A percentile compares a stretch with the other conserved stretches of the same genome.
These are phyloP conservation scores for Drosophila arawakana DNA, from an alignment of 1,140 invertebrate genomes.

Conservation along the genomic window DNA sequence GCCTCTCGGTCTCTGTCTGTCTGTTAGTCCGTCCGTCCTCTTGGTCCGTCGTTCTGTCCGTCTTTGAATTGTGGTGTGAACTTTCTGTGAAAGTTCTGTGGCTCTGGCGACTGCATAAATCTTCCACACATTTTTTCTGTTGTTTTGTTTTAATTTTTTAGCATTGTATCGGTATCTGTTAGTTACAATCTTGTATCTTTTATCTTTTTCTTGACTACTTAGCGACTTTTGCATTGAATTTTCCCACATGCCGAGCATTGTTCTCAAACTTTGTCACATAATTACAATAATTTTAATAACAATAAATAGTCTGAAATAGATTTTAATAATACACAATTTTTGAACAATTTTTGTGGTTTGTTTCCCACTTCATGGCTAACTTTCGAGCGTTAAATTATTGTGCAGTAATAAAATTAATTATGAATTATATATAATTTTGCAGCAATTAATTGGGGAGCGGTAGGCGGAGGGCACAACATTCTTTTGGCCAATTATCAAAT, in stretches of 20 bases:
- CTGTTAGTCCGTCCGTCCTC: neutral
- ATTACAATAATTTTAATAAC: slow-evolving; percentile 46
- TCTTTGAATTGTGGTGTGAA: slow-evolving; percentile 51
- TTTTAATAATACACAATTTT: slow-evolving; percentile 39
- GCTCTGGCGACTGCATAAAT: slow-evolving; percentile 63
- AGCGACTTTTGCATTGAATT: slow-evolving; percentile 30
- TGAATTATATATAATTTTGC: slow-evolving; percentile 15
- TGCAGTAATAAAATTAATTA: slow-evolving; percentile 43
- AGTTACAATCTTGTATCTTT: slow-evolving; percentile 34
- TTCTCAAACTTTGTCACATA: slow-evolving; percentile 40
- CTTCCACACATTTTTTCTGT: slow-evolving; percentile 32
- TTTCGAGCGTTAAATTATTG: slow-evolving; percentile 31
- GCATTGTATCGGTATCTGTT: slow-evolving; percentile 26
- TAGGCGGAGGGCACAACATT: slow-evolving; percentile 15
- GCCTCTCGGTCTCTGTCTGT: slow-evolving; percentile 15
- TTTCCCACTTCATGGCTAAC: slow-evolving; percentile 8
- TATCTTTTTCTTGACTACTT: slow-evolving; percentile 55
- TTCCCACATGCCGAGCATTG: slow-evolving; percentile 69
- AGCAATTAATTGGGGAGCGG: neutral
- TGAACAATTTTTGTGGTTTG: neutral
- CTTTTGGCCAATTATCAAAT: slow-evolving; percentile 34
- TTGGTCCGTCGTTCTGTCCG: neutral
- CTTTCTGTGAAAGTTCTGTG: slow-evolving; percentile 77
- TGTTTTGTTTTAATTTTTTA: neutral
- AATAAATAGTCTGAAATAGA: slow-evolving; percentile 26